Evolutionary conservation across 2,888 invertebrate genomes (phyloP).

Genomic region (Zeuzera pyrina): DNA sequence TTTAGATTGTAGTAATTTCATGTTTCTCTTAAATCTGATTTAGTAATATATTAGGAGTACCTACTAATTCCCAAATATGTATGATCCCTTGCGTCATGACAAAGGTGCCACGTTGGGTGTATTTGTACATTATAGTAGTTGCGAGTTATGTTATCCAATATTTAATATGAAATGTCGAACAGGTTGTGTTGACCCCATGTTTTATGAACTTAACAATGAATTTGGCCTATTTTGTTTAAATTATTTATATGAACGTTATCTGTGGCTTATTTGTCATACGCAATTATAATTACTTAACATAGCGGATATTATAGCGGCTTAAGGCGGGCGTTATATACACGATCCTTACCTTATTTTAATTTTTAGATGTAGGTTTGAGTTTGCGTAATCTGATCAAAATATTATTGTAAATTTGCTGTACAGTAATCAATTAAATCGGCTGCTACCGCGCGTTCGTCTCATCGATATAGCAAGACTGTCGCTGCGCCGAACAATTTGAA

Average conservation of each 20-base stretch:
- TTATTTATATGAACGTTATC: constrained; percentile 26
- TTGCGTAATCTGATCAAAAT: constrained; percentile 65
- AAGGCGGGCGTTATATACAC: constrained; percentile 62
- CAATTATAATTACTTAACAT: constrained; percentile 58
- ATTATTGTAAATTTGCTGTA: constrained; percentile 68
- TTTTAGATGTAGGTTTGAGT: constrained; percentile 64
- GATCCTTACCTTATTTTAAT: constrained; percentile 55
- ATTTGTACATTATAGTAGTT: constrained; percentile 27
- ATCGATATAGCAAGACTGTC: constrained; percentile 44
- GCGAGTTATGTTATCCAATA: background rate
- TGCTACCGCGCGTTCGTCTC: constrained; percentile 38
- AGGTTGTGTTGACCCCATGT: constrained; percentile 58
- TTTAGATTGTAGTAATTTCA: constrained; percentile 58
- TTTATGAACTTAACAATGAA: constrained; percentile 52
- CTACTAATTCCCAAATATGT: constrained; percentile 60
- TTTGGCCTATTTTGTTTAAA: constrained; percentile 59
- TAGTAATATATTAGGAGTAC: constrained; percentile 56
- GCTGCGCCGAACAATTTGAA: constrained; percentile 60
- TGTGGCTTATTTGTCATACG: constrained; percentile 56
- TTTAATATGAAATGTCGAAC: constrained; percentile 25
- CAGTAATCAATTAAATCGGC: constrained; percentile 39
- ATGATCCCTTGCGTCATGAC: constrained; percentile 53
- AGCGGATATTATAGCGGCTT: constrained; percentile 65
- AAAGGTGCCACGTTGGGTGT: constrained; percentile 42
- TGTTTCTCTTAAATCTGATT: constrained; percentile 58